Evolutionary conservation across 2,113 vertebrate genomes (phyloP), one percentile per base, ranked within the genome.

Genomic region (Pterocles orientalis): DNA sequence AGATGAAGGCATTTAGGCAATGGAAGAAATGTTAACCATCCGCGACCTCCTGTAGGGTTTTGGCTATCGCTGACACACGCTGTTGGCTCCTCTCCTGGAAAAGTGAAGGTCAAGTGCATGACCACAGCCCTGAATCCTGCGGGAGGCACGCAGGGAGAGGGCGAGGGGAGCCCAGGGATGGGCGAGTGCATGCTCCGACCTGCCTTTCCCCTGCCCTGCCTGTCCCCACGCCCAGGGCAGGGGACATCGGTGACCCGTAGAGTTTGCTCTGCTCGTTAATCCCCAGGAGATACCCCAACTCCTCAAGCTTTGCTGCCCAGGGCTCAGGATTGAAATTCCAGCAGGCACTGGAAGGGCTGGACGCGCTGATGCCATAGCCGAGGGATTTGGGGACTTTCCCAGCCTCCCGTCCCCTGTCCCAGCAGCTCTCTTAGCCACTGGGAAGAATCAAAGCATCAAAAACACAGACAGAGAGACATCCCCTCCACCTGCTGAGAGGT

Each of bases 11-110:
- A 19, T 86, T 95, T 73, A 83, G 47, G 92, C 83, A 92, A 86
- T 72, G 96, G 91, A 96, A 97, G 92, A 91, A 96, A 75, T 71
- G 80, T 90, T 96, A 82, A 94, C 50, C 70, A 75, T 69, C n/a
- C 3, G 1, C 1, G 1, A 47, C 60, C 83, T 86, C 93, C 72
- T 64, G 83, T 58, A 69, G 82, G 80, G 43, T 81, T 95, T 80
- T 86, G 94, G 92, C 90, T 84, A 70, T 66, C 1, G 0, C 73
- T 91, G 83, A 88, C 90, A 95, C 41, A 88, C 0, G 2, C 84
- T 82, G 31, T 71, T 95, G 96, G 94, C 84, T 88, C 54, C 58
- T 39, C 48, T 92, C 93, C 88, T 96, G 94, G 92, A 94, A 96
- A 82, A 89, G 51, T 66, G 90, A 96, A 96, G 88, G 85, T 95